phyloP scores from a whole-genome alignment of 2,797 vertebrate genomes.

The Notoglanidium macrostoma region DNA sequence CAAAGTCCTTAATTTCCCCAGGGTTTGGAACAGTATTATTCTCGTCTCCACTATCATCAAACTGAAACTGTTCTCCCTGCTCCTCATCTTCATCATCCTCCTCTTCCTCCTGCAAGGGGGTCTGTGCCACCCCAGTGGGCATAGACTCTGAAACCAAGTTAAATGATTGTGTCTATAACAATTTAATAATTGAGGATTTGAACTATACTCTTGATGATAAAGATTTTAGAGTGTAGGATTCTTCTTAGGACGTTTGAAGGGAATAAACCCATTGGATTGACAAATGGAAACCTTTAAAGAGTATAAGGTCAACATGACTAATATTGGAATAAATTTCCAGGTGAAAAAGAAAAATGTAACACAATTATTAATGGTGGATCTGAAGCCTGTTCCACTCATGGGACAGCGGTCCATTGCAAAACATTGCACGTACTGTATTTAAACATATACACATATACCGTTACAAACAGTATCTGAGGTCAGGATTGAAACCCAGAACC shows the following conservation, averaged over 20 bases:
- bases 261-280: neutral
- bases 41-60: constrained; percentile 75
- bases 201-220: neutral
- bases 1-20: constrained; percentile 17
- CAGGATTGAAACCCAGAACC: neutral
- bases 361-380: neutral
- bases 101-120: constrained; percentile 53
- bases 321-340: neutral
- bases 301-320: neutral
- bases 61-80: constrained; percentile 76
- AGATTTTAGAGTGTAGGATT: neutral
- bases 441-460: neutral
- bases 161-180: neutral
- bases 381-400: neutral
- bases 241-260: neutral
- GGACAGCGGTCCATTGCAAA: neutral
- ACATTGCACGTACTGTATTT: neutral
- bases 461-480: neutral
- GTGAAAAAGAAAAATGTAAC: neutral
- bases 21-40: constrained; percentile 49
- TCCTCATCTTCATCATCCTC: constrained; percentile 73
- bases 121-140: constrained; percentile 47
- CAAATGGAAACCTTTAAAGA: neutral
- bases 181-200: neutral
- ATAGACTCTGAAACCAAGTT: constrained; percentile 51